Conservation (phyloP, 1,140 invertebrate genomes). For the Zaprionus inermis region DNA sequence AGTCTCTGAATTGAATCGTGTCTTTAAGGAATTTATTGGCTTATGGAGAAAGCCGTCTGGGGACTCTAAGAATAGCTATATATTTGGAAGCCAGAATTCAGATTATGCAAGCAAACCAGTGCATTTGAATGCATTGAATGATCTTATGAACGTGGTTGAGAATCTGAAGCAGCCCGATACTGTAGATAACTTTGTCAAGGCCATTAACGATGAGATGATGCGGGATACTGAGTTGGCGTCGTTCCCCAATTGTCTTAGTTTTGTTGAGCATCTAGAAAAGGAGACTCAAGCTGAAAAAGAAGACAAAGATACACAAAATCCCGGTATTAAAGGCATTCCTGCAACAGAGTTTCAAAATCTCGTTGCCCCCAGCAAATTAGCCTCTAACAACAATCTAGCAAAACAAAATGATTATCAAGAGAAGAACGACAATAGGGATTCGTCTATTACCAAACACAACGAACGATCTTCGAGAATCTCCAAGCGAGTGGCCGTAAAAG, state of each 20-base stretch:
- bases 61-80: background rate
- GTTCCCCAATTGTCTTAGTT: background rate
- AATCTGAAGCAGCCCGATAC: conserved; percentile 37
- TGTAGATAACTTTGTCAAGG: conserved; percentile 50
- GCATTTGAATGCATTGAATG: conserved; percentile 39
- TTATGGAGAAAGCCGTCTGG: conserved; percentile 23
- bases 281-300: background rate
- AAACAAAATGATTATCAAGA: background rate
- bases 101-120: background rate
- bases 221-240: background rate
- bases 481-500: conserved; percentile 28
- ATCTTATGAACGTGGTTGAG: conserved; percentile 50
- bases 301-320: background rate
- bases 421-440: background rate
- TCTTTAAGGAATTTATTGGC: conserved; percentile 44
- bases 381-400: conserved; percentile 1
- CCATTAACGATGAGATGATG: conserved; percentile 48
- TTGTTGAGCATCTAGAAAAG: background rate
- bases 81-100: background rate
- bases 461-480: background rate
- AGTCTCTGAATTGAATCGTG: conserved; percentile 33
- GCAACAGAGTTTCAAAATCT: background rate
- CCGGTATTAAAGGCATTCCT: background rate
- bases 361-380: background rate
- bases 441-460: background rate